Base-by-base conservation (phyloP, 2,888 invertebrate genomes). In the Fissipunctia ypsillon region DNA sequence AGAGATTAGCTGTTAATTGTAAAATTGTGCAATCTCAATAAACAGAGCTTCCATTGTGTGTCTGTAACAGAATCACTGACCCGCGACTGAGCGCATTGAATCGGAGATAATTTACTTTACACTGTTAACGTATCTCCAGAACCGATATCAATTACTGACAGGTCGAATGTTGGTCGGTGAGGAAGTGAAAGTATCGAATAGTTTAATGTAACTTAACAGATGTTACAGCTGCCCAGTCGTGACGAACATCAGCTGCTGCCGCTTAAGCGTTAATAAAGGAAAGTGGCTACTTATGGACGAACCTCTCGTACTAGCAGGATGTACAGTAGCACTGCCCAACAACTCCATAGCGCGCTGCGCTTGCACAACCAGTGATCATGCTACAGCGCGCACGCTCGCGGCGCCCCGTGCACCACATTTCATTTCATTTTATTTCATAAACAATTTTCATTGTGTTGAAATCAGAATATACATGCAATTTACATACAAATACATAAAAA, bases 121-220 rank as follows among this genome's bases (percentile, higher is more conserved):
- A 61, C 41, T 16, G 14, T 25, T 4, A 54, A 66, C 45, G 12
- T 74, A 31, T 52, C n/a, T 60, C 22, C 38, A 45, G 45, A 66
- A 43, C 16, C 43, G 35, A 59, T 60, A 38, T 45, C 25, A 60
- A 50, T 50, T 28, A 73, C 61, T 54, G 48, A 65, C 48, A 45
- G 52, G n/a, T 38, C 14, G 72, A 43, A 19, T 71, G 56, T 28
- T 60, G 59, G n/a, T 28, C 25, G 73, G 31, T 28, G 41, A 56
- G 56, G 60, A 80, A 77, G 77, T 80, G 77, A 77, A 77, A 80
- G 80, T 66, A 19, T 7, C 9, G 14, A 48, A 38, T 50, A 41
- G 22, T 50, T 65, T 6, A 65, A 67, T 67, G 19, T 63, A 63
- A 48, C 48, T 66, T 19, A 72, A 79, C 73, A 80, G 79, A 54